Percentiles rank a stretch among this genome's conserved stretches.
phyloP scores from a whole-genome alignment of 2,113 vertebrate species.

The Protobothrops flavoviridis region DNA sequence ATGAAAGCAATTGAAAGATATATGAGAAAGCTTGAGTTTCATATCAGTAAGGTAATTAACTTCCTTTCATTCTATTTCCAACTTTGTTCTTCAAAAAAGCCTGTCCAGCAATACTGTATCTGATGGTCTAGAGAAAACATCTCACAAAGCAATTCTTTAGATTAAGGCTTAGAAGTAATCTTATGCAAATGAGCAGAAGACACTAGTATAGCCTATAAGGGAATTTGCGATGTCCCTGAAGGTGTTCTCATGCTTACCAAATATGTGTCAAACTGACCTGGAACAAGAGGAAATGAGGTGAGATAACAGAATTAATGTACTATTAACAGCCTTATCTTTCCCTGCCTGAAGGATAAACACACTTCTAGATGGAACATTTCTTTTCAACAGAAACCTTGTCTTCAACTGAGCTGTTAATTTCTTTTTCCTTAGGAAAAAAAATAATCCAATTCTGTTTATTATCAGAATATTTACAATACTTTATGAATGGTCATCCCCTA shows the following conservation, averaged over 20 bases:
- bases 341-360: background rate
- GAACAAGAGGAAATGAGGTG: background rate
- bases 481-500: background rate
- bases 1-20: slow-evolving; percentile 95
- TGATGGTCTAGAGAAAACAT: background rate
- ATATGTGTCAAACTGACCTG: background rate
- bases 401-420: background rate
- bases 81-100: slow-evolving; percentile 28
- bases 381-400: background rate
- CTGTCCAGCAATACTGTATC: slow-evolving; percentile 1
- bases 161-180: background rate
- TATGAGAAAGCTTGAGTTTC: slow-evolving; percentile 96
- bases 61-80: slow-evolving; percentile 36
- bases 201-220: background rate
- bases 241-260: background rate
- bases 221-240: background rate
- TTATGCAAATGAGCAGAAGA: background rate
- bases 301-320: background rate
- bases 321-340: background rate
- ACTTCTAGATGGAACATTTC: background rate
- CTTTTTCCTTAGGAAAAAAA: too few relatives aligned
- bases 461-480: background rate
- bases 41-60: slow-evolving; percentile 94
- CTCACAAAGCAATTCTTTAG: slow-evolving; percentile 1
- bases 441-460: background rate